Conservation (phyloP, 2,797 vertebrate species). For the Carcharodon carcharias region DNA sequence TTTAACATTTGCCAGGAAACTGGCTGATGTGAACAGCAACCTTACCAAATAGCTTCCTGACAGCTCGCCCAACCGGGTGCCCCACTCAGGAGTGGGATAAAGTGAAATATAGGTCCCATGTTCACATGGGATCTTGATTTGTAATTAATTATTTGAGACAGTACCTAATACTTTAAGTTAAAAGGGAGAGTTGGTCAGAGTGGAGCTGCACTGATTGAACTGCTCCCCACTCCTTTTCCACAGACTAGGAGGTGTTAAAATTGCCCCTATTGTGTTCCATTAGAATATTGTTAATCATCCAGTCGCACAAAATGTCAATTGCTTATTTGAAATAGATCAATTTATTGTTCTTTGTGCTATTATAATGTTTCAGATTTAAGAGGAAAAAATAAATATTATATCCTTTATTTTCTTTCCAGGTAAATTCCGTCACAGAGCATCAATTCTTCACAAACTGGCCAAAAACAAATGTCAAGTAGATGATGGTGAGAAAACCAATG, state of each 20-base stretch:
- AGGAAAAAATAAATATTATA: not conserved
- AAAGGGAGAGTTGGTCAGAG: not conserved
- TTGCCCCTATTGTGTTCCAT: not conserved
- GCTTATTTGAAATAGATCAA: not conserved
- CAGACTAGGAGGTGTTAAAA: not conserved
- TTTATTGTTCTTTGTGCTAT: not conserved
- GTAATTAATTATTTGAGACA: not conserved
- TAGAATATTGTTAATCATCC: not conserved
- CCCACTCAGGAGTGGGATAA: not conserved
- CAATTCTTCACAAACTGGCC: constrained; percentile 95
- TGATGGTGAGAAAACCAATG: constrained; percentile 84
- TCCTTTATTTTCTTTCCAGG: constrained; percentile 58
- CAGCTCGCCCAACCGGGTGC: not conserved
- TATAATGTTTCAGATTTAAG: not conserved
- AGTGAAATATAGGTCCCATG: no score
- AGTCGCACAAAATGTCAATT: not conserved
- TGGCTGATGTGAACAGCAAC: not conserved
- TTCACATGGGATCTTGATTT: not conserved
- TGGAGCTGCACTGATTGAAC: not conserved
- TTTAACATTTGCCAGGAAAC: not conserved
- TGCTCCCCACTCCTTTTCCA: no score
- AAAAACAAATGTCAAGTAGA: constrained; percentile 98
- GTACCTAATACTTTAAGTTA: no score
- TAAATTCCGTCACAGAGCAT: constrained; percentile 92
- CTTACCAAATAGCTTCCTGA: not conserved